Evolutionary conservation across 2,888 invertebrate species (phyloP).

Genomic region (Parelbella ahira): DNA sequence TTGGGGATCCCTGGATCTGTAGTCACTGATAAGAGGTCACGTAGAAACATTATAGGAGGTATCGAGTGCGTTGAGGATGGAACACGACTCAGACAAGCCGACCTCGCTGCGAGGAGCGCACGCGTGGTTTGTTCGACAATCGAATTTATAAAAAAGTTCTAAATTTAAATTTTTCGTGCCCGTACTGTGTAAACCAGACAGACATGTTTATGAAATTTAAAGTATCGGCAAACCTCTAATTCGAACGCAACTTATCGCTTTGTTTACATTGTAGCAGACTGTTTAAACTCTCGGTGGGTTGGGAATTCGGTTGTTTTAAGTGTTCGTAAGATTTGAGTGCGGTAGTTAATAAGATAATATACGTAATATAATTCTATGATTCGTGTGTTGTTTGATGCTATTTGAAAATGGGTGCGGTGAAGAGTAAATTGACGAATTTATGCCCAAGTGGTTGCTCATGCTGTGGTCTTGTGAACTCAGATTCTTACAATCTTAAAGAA

Average conservation of each 20-base stretch:
- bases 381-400: slow-evolving; percentile 15
- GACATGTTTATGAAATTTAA: slow-evolving; percentile 27
- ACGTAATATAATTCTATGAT: no score
- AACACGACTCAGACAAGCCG: slow-evolving; percentile 47
- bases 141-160: neutral
- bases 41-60: slow-evolving; percentile 37
- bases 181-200: slow-evolving; percentile 10
- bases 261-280: slow-evolving; percentile 57
- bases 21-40: slow-evolving; percentile 61
- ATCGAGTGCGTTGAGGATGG: slow-evolving; percentile 34
- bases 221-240: slow-evolving; percentile 37
- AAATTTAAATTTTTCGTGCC: slow-evolving; percentile 3
- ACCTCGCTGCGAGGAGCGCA: slow-evolving; percentile 46
- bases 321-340: slow-evolving; percentile 36
- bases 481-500: slow-evolving; percentile 62
- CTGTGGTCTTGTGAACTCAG: slow-evolving; percentile 43
- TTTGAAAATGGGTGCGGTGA: slow-evolving; percentile 56
- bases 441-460: slow-evolving; percentile 48
- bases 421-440: slow-evolving; percentile 50
- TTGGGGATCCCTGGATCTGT: slow-evolving; percentile 29
- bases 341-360: slow-evolving; percentile 48
- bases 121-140: slow-evolving; percentile 37
- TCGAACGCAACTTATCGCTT: slow-evolving; percentile 41
- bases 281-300: slow-evolving; percentile 39
- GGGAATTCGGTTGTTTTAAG: slow-evolving; percentile 53